Conservation (phyloP, 2,113 vertebrate species). For the Clarias batrachus region DNA sequence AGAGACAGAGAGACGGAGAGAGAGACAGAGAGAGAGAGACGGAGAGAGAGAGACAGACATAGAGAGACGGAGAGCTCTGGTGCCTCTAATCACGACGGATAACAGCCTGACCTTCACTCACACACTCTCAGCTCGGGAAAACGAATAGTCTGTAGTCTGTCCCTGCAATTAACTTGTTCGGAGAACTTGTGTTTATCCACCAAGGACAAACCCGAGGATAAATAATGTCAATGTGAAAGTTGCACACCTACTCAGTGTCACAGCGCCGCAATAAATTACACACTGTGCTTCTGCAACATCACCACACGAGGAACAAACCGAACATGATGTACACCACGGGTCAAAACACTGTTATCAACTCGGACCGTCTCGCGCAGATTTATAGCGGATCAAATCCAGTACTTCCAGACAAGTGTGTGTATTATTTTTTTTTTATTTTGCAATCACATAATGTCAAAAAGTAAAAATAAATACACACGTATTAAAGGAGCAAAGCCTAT, state of each 20-base stretch:
- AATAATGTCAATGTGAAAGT: constrained; percentile 12
- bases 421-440: background rate
- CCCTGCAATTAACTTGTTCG: constrained; percentile 15
- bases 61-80: background rate
- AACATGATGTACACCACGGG: background rate
- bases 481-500: too few relatives aligned
- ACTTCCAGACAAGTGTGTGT: background rate
- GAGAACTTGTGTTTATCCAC: constrained; percentile 14
- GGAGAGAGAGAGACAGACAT: too few relatives aligned
- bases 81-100: background rate
- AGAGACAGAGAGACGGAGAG: too few relatives aligned
- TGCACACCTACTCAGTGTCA: background rate
- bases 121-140: background rate
- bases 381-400: too few relatives aligned
- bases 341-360: too few relatives aligned
- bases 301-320: background rate
- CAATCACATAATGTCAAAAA: background rate
- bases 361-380: background rate
- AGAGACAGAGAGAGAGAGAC: too few relatives aligned
- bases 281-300: background rate
- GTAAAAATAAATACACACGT: too few relatives aligned
- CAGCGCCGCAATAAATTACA: background rate
- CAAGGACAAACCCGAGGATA: constrained; percentile 30
- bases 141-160: constrained; percentile 6
- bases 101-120: constrained; percentile 46